Evolutionary conservation across 2,113 vertebrate species (phyloP), one percentile per base, ranked within the genome.

Genomic region (Lagenorhynchus albirostris): DNA sequence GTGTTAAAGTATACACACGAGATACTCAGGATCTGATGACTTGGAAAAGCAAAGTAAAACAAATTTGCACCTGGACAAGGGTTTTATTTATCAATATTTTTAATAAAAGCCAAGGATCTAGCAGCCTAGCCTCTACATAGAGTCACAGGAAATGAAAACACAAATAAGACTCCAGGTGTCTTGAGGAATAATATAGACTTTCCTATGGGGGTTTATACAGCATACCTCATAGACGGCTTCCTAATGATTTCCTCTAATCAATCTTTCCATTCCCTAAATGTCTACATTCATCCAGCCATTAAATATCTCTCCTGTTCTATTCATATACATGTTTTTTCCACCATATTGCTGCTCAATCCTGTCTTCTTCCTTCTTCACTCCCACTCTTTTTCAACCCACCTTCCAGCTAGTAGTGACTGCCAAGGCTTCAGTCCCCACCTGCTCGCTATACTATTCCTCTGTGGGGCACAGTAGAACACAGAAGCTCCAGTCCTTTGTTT

Each of bases 21-120:
- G 58, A 70, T 47, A 67, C 17, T 86, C 68, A 94, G 70, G 25
- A 95, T 68, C 62, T 41, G 53, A 95, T 62, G 25, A 76, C 31
- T 68, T 73, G 20, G 96, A 79, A 93, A 92, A 95, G 41, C 41
- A 95, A 89, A 85, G 8, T 70, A 26, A 93, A 95, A 80, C 25
- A 84, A 90, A 81, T 79, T 55, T 94, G 47, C 25, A 79, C 55
- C 79, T 95, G 70, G 29, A 67, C 21, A 67, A 94, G 73, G 6
- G 31, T 31, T 91, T 93, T 96, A 91, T 89, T 90, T 92, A 63
- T 18, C 74, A 90, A 47, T 12, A 81, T 96, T 81, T 55, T 82
- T 25, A 91, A 70, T 84, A 91, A 82, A 91, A 94, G 53, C 50
- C 50, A 67, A 81, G 53, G 44, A 10, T 58, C 25, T 90, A 50